Conservation (phyloP, 2,113 vertebrate genomes). For the Crotalus horridus region DNA sequence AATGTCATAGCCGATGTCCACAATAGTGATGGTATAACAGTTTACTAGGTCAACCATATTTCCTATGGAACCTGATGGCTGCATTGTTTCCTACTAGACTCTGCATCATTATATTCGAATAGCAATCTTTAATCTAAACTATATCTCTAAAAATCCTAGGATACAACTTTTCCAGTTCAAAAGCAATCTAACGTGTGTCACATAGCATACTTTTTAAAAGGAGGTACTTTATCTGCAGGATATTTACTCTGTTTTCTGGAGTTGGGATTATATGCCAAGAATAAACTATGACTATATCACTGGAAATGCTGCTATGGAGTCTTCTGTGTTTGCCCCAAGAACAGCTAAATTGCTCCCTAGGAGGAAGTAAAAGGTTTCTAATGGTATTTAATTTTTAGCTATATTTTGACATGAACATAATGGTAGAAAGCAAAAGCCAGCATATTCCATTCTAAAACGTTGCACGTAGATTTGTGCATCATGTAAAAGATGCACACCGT, state of each 20-base stretch:
- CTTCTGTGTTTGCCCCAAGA: neutral
- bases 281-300: fast-evolving
- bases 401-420: slow-evolving; percentile 9
- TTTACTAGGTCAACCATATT: neutral
- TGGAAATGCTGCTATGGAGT: neutral
- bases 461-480: neutral
- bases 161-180: neutral
- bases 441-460: neutral
- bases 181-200: neutral
- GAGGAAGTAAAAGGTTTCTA: slow-evolving; percentile 4
- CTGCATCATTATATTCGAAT: neutral
- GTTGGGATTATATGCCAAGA: neutral
- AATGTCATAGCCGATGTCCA: neutral
- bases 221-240: neutral
- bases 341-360: slow-evolving; percentile 13
- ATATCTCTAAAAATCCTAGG: neutral
- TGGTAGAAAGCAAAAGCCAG: neutral
- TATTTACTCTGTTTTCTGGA: neutral
- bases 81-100: no score
- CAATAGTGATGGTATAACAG: neutral
- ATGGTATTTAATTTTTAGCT: neutral
- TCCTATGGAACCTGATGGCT: neutral
- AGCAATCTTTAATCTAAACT: neutral
- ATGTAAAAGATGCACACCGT: neutral
- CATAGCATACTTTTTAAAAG: neutral